Conservation (phyloP, 2,888 invertebrate genomes). For the Geotrupes spiniger region DNA sequence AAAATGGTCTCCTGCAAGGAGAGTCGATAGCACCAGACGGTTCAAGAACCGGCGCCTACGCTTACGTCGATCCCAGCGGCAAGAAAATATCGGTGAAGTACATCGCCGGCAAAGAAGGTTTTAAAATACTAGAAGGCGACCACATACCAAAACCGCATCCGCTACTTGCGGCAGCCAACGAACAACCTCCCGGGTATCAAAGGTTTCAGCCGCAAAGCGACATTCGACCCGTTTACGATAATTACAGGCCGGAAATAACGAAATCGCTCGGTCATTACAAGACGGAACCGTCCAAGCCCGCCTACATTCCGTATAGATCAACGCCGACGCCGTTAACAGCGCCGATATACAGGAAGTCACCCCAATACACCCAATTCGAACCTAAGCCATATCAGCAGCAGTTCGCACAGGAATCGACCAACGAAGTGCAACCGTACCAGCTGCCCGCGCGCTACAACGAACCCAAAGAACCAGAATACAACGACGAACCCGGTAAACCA, state of each 20-base stretch:
- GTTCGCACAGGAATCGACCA: conserved; percentile 10
- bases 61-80: conserved; percentile 65
- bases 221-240: conserved; percentile 19
- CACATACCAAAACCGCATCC: conserved; percentile 45
- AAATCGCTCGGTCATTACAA: background rate
- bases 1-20: conserved; percentile 67
- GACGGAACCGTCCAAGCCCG: background rate
- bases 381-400: conserved; percentile 25
- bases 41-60: conserved; percentile 62
- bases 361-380: conserved; percentile 17
- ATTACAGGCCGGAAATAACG: background rate
- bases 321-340: background rate
- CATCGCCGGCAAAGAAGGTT: conserved; percentile 53
- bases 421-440: conserved; percentile 13
- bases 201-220: conserved; percentile 15
- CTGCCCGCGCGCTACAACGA: conserved; percentile 21
- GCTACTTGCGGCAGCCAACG: conserved; percentile 12
- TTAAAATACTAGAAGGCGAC: conserved; percentile 52
- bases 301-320: background rate
- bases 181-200: conserved; percentile 19
- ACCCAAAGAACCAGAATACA: conserved; percentile 39
- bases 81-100: conserved; percentile 62
- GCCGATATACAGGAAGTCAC: background rate
- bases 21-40: conserved; percentile 68
- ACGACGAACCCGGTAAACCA: conserved; percentile 51